Evolutionary conservation across 2,888 invertebrate genomes (phyloP), one percentile per base, ranked within the genome.

Genomic region (Agrilus mali): DNA sequence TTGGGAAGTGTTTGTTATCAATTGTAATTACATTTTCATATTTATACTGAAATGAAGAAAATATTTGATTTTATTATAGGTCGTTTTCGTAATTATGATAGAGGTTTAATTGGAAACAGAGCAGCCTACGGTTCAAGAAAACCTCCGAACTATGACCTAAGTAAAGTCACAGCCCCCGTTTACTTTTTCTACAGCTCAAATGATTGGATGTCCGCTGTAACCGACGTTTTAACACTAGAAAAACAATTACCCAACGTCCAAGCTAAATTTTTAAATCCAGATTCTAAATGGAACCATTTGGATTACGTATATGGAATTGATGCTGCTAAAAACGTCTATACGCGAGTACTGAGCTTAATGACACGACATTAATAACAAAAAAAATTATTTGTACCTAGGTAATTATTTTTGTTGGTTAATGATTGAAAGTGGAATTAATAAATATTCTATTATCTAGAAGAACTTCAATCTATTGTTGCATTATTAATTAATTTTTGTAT

Each of bases 301-400:
- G 81, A 81, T 55, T 81, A 77, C 55, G 59, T 77, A 40, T 80
- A 74, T 74, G 80, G 71, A n/a, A 72, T 72, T 13, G 68, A 77
- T 8, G 44, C 44, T 38, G 17, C 36, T 31, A 27, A 17, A 13
- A 4, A 22, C 6, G 31, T 42, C 14, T 42, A 17, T 27, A 37
- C 20, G 7, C 20, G 5, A 20, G 20, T 20, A 2, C 4, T 20
- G 6, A 20, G 20, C 5, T 6, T 20, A 20, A 20, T 20, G 20
- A 20, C 20, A 3, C 20, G 20, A 20, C 20, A 20, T 6, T 20
- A 20, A 20, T n/a, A n/a, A 3, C 5, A 20, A 20, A 20, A 20
- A n/a, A n/a, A n/a, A n/a, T n/a, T n/a, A n/a, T n/a, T n/a, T n/a
- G n/a, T n/a, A n/a, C n/a, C n/a, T n/a, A n/a, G n/a, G n/a, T n/a